phyloP scores from a whole-genome alignment of 2,797 vertebrate species.

The Galagoides demidoff region DNA sequence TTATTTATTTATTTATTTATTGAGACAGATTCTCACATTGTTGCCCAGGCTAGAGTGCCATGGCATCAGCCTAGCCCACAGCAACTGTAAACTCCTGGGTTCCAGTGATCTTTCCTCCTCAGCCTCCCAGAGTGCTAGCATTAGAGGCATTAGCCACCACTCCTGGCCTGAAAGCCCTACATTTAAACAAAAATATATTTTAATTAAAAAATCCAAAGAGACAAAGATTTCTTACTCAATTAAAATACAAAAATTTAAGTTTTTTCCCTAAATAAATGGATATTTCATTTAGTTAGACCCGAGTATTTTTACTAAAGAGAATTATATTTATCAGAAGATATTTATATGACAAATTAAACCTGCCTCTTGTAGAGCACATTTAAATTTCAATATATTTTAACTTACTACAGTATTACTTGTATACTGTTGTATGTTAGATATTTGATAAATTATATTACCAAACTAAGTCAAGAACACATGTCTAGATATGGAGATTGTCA shows the following conservation, averaged over 20 bases:
- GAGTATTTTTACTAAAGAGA: neutral
- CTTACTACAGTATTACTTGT: neutral
- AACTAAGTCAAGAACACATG: neutral
- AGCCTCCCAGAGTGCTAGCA: no score
- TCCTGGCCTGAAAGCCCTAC: no score
- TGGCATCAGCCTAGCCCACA: no score
- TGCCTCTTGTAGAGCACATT: neutral
- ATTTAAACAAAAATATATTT: slow-evolving; percentile 28
- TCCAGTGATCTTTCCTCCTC: no score
- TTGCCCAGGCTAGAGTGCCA: no score
- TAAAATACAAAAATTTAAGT: neutral
- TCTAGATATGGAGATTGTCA: neutral
- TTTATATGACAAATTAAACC: neutral
- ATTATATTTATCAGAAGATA: neutral
- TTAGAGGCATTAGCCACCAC: no score
- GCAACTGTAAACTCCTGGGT: no score
- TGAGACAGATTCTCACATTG: no score
- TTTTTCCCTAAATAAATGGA: neutral
- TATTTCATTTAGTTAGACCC: neutral
- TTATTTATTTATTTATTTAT: no score
- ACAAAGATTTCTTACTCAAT: neutral
- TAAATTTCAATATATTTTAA: neutral
- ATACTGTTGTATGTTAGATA: neutral
- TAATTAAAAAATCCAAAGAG: slow-evolving; percentile 4
- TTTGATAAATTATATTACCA: neutral